A percentile compares a stretch with the other conserved stretches of the same genome.
These are phyloP conservation scores for Catalaphyllia jardinei DNA, from an alignment of 64 coral and sea anemone genomes.

Conservation along the genomic window DNA sequence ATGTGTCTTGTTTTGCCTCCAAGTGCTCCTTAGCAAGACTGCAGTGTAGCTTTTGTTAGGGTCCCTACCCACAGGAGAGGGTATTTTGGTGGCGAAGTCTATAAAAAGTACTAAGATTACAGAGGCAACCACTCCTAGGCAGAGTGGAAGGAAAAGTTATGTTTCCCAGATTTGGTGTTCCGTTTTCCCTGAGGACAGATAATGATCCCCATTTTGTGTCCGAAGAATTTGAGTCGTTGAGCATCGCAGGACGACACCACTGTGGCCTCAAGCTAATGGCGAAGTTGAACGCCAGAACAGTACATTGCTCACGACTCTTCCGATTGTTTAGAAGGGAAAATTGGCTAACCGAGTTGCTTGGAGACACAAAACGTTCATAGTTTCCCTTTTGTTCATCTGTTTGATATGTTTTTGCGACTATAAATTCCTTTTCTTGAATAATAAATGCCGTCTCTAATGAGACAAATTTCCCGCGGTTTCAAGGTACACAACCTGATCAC, in stretches of 20 bases:
- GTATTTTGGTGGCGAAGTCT: neutral
- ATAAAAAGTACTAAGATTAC: constrained; percentile 30
- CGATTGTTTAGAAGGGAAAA: constrained; percentile 5
- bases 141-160: neutral
- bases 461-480: no score
- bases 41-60: neutral
- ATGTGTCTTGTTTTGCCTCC: neutral
- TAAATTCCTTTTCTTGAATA: no score
- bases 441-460: no score
- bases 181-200: neutral
- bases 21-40: neutral
- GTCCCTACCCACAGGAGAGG: neutral
- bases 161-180: constrained; percentile 34
- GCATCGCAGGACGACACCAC: neutral
- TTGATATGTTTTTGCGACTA: no score
- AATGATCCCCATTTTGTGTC: constrained; percentile 9
- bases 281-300: neutral
- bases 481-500: no score
- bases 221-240: constrained; percentile 31
- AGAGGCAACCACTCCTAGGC: neutral
- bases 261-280: constrained; percentile 19
- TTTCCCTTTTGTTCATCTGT: no score
- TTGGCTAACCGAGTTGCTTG: constrained; percentile 5
- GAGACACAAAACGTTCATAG: no score
- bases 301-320: neutral